Evolutionary conservation across 2,888 invertebrate genomes (phyloP).

Genomic region (Reticulitermes lucifugus): DNA sequence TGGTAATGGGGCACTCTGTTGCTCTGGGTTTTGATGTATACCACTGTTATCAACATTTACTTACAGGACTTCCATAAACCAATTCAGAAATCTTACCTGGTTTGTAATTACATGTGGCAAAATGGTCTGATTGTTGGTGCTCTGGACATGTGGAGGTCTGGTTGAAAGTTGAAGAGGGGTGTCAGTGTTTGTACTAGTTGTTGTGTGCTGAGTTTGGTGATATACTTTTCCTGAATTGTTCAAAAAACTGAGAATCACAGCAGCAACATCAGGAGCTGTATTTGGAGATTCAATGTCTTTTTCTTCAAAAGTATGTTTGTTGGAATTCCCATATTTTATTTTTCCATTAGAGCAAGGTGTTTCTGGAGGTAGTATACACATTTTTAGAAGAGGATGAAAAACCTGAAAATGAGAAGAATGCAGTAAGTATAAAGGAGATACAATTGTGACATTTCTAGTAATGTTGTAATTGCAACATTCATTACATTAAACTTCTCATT

Average conservation of each 20-base stretch:
- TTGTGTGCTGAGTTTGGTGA: neutral
- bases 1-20: no score
- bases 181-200: neutral
- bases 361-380: neutral
- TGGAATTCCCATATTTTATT: neutral
- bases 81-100: neutral
- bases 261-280: neutral
- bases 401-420: neutral
- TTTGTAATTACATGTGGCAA: neutral
- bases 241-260: neutral
- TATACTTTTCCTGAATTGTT: neutral
- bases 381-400: neutral
- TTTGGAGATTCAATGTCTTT: neutral
- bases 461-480: no score
- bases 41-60: no score
- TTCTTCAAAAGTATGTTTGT: neutral
- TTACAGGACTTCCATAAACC: no score
- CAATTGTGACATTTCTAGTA: no score
- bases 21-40: no score
- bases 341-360: neutral
- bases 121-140: neutral
- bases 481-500: no score
- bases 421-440: no score
- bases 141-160: neutral
- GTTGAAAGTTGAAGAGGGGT: neutral